These are phyloP conservation scores for Mesocentrotus franciscanus DNA, from an alignment of 53 echinoderm and acorn worm species.

Conservation along the genomic window DNA sequence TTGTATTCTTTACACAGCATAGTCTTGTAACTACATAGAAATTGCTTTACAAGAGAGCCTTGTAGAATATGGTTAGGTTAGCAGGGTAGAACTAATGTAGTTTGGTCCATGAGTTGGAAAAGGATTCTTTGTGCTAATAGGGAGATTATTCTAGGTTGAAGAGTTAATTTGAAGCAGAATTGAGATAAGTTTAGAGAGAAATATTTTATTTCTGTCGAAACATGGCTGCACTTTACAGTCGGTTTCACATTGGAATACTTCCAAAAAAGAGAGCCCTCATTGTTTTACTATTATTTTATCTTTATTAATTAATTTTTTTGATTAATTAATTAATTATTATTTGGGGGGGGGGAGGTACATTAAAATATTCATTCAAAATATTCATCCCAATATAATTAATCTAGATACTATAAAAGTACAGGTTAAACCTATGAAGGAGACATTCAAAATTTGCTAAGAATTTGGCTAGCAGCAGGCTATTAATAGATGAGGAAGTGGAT, in stretches of 20 bases:
- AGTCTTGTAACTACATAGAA: too few relatives aligned
- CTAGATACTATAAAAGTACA: too few relatives aligned
- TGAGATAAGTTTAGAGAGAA: not conserved
- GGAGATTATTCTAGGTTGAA: not conserved
- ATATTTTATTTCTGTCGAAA: too few relatives aligned
- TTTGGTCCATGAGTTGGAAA: not conserved
- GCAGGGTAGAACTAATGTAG: not conserved
- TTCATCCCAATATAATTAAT: not conserved
- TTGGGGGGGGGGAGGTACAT: not conserved
- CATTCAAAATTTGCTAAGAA: not conserved
- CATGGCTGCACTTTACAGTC: too few relatives aligned
- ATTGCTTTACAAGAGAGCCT: too few relatives aligned
- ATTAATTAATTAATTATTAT: too few relatives aligned
- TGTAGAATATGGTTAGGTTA: too few relatives aligned
- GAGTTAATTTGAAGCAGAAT: not conserved
- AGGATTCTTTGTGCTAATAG: not conserved
- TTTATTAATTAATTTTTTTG: too few relatives aligned
- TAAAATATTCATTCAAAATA: not conserved
- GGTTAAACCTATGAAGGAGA: not conserved
- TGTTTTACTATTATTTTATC: too few relatives aligned
- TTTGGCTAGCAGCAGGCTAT: not conserved
- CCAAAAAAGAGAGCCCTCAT: not conserved
- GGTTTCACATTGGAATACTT: not conserved
- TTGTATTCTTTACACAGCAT: too few relatives aligned
- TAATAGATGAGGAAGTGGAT: conserved; percentile 41